phyloP scores from a whole-genome alignment of 2,797 vertebrate species.

The Perodicticus potto region DNA sequence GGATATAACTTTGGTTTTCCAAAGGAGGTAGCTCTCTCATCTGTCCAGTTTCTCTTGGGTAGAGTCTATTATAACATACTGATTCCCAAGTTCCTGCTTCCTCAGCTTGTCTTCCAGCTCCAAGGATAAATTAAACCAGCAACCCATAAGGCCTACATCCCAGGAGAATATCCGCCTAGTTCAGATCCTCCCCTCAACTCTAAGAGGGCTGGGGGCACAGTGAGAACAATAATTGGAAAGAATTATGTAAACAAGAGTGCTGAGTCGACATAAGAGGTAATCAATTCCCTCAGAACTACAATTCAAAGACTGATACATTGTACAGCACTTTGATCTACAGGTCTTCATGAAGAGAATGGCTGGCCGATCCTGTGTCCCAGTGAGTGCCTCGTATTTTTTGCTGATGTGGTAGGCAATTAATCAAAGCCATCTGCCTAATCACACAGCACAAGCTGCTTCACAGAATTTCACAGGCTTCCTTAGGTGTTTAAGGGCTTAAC shows the following conservation, averaged over 20 bases:
- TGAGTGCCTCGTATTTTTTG: not conserved
- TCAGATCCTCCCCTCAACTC: not conserved
- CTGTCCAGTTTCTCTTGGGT: not conserved
- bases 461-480: not conserved
- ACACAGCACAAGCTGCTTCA: not conserved
- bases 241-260: not conserved
- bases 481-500: not conserved
- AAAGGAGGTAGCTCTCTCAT: not conserved
- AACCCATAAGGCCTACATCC: not conserved
- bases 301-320: not conserved
- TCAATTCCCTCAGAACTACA: not conserved
- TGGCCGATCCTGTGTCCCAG: accelerated
- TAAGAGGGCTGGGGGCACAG: not conserved
- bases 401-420: not conserved
- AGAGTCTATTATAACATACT: not conserved
- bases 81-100: not conserved
- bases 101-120: not conserved
- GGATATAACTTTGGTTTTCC: not conserved
- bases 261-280: not conserved
- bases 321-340: not conserved
- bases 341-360: not conserved
- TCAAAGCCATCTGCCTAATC: conserved; percentile 1
- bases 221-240: not conserved
- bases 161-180: not conserved
- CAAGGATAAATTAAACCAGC: not conserved